These are phyloP conservation scores for Artemia sinica DNA, from an alignment of 2,888 invertebrate genomes.

Conservation along the genomic window DNA sequence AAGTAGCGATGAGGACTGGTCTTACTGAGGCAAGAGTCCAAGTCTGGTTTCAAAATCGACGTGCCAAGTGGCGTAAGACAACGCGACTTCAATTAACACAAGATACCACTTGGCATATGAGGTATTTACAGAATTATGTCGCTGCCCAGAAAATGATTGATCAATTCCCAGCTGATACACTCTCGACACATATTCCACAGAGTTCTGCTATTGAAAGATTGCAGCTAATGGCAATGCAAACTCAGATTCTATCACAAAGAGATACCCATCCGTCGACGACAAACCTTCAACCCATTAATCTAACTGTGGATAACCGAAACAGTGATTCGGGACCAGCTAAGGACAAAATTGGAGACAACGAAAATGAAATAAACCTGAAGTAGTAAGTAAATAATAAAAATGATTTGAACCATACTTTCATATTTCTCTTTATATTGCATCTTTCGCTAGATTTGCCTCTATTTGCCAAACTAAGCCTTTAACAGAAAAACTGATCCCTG, in stretches of 20 bases:
- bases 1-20: background rate
- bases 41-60: background rate
- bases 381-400: no score
- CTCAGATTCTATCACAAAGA: background rate
- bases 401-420: no score
- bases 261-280: background rate
- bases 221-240: background rate
- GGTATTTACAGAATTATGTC: background rate
- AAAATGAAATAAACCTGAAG: no score
- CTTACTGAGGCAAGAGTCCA: background rate
- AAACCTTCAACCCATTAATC: background rate
- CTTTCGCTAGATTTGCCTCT: no score
- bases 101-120: constrained; percentile 1
- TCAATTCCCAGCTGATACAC: background rate
- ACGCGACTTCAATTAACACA: background rate
- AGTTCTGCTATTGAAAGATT: background rate
- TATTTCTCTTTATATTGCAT: no score
- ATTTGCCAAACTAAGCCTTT: no score
- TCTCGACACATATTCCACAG: background rate
- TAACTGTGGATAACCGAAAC: background rate
- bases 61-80: constrained; percentile 9
- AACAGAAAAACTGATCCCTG: no score
- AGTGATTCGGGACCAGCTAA: no score
- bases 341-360: no score
- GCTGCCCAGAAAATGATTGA: background rate